Percentiles rank a stretch among this genome's conserved stretches.
phyloP scores from a whole-genome alignment of 2,888 invertebrate species.

The Mechanitis messenoides region DNA sequence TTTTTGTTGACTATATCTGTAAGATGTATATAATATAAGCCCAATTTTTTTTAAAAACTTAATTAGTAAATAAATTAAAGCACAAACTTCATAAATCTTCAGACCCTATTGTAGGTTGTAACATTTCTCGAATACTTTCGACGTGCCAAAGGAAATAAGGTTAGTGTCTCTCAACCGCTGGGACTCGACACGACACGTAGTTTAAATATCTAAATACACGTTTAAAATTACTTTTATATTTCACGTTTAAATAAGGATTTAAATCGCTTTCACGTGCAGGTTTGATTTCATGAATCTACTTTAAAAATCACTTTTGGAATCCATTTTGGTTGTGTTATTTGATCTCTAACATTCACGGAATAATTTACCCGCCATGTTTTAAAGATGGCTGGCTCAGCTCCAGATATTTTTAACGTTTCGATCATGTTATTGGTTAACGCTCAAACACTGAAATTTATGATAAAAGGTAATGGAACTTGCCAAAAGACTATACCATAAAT shows the following conservation, averaged over 20 bases:
- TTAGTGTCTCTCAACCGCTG: conserved; percentile 9
- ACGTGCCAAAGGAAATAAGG: conserved; percentile 20
- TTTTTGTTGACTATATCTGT: no score
- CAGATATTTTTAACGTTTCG: conserved; percentile 5
- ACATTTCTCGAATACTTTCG: conserved; percentile 7
- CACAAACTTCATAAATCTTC: background rate
- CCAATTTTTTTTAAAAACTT: no score
- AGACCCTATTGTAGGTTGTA: background rate
- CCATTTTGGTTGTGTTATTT: background rate
- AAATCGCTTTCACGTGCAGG: background rate
- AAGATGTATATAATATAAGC: no score
- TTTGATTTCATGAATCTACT: background rate
- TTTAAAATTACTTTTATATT: background rate
- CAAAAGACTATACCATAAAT: conserved; percentile 1
- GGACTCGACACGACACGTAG: background rate
- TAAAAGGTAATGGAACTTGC: conserved; percentile 3
- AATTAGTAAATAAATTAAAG: no score
- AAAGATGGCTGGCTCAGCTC: background rate
- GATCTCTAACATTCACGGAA: background rate
- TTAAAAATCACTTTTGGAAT: conserved; percentile 2
- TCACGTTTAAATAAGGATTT: background rate
- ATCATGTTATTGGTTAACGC: conserved; percentile 14
- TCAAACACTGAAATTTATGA: conserved; percentile 5
- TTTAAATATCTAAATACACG: background rate
- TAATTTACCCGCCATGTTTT: conserved; percentile 1